Percentiles rank a stretch among this genome's conserved stretches.
Evolutionary conservation across 2,888 invertebrate species (phyloP).

Genomic region (Danaus chrysippus): DNA sequence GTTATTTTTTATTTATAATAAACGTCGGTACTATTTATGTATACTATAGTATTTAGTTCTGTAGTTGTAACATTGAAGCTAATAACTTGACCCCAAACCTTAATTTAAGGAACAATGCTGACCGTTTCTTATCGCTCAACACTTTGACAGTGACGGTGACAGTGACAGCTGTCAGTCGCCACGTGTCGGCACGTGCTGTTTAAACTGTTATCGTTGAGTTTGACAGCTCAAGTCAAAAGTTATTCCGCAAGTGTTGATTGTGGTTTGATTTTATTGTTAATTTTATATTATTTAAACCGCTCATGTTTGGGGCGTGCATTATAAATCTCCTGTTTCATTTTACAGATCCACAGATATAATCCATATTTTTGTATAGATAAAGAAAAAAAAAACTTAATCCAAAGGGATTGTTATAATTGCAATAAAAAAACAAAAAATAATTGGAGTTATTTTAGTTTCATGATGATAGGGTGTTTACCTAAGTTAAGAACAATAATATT

Average conservation of each 20-base stretch:
- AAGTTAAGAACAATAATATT: no score
- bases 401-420: no score
- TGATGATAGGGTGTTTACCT: no score
- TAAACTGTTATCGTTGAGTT: constrained; percentile 62
- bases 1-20: no score
- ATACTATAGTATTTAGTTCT: neutral
- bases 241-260: constrained; percentile 43
- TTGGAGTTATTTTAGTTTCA: no score
- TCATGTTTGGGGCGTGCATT: neutral
- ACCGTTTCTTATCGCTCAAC: constrained; percentile 49
- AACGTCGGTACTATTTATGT: neutral
- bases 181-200: constrained; percentile 69
- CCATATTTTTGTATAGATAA: neutral
- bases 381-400: neutral
- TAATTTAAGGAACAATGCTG: constrained; percentile 57
- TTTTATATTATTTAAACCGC: neutral
- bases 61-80: constrained; percentile 9
- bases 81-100: constrained; percentile 45
- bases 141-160: constrained; percentile 55
- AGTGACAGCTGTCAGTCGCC: constrained; percentile 61
- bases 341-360: neutral
- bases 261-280: constrained; percentile 13
- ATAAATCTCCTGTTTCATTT: neutral
- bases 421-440: no score
- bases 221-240: constrained; percentile 61